Evolutionary conservation across 2,113 vertebrate genomes (phyloP).

Genomic region (Lontra canadensis): DNA sequence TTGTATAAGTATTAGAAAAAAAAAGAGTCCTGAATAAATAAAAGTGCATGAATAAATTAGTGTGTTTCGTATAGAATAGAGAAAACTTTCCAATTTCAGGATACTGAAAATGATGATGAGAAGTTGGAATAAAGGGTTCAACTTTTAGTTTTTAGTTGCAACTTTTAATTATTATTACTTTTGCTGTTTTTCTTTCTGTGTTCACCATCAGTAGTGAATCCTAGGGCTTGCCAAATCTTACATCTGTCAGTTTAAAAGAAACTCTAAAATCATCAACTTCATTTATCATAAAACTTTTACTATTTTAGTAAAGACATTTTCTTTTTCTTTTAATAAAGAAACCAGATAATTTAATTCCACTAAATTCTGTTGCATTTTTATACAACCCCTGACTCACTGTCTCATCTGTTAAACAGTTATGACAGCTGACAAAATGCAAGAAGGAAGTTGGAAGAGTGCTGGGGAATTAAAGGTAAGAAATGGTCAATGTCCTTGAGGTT

Average conservation of each 20-base stretch:
- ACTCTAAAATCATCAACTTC: background rate
- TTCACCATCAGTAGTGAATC: background rate
- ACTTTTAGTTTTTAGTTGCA: background rate
- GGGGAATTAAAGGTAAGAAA: background rate
- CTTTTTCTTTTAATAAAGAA: background rate
- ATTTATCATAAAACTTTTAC: background rate
- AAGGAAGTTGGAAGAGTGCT: background rate
- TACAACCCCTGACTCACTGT: background rate
- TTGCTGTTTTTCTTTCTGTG: background rate
- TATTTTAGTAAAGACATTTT: background rate
- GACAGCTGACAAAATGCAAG: too few species aligned
- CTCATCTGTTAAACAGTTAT: background rate
- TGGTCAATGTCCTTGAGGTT: too few species aligned
- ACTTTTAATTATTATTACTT: background rate
- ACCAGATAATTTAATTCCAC: background rate
- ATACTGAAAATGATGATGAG: background rate
- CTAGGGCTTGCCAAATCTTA: background rate
- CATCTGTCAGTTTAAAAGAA: background rate
- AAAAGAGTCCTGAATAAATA: background rate
- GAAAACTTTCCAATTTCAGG: background rate
- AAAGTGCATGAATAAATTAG: background rate
- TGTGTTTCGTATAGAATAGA: conserved; percentile 16
- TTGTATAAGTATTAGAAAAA: background rate
- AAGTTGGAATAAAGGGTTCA: background rate
- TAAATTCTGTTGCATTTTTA: background rate